phyloP scores from a whole-genome alignment of 2,888 invertebrate genomes.

The Microctonus brassicae region DNA sequence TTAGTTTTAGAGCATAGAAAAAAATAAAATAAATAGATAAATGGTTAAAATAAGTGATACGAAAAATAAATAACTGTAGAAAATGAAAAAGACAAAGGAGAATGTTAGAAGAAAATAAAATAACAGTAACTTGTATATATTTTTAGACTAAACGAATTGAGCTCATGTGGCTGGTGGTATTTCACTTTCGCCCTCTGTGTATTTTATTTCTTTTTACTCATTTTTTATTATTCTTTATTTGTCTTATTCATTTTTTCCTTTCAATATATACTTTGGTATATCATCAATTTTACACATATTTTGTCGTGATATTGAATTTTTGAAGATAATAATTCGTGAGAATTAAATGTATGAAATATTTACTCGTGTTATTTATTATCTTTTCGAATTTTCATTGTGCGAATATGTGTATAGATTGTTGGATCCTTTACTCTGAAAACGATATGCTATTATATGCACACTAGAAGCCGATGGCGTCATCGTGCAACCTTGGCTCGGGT shows the following conservation, averaged over 20 bases:
- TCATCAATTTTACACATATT: no score
- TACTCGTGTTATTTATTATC: no score
- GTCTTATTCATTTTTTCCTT: background rate
- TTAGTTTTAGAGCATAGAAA: no score
- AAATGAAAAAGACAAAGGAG: slow-evolving; percentile 17
- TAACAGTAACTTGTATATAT: slow-evolving; percentile 40
- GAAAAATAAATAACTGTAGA: background rate
- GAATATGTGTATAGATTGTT: no score
- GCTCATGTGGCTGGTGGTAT: slow-evolving; percentile 34
- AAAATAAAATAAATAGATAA: background rate
- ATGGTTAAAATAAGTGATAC: background rate
- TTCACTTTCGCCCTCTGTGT: slow-evolving; percentile 36
- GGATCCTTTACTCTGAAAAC: slow-evolving; percentile 56
- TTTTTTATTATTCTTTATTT: background rate
- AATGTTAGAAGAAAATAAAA: slow-evolving; percentile 20
- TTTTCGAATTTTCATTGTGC: no score
- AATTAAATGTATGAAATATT: no score
- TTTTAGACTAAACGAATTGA: slow-evolving; percentile 36
- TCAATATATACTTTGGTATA: background rate
- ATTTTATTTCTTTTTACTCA: slow-evolving; percentile 23
- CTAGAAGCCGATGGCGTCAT: slow-evolving; percentile 68
- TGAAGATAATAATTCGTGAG: no score
- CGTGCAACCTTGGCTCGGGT: slow-evolving; percentile 69
- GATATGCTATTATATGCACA: slow-evolving; percentile 65
- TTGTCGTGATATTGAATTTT: no score